Conservation (phyloP, 2,113 vertebrate species). For the Myxocyprinus asiaticus region DNA sequence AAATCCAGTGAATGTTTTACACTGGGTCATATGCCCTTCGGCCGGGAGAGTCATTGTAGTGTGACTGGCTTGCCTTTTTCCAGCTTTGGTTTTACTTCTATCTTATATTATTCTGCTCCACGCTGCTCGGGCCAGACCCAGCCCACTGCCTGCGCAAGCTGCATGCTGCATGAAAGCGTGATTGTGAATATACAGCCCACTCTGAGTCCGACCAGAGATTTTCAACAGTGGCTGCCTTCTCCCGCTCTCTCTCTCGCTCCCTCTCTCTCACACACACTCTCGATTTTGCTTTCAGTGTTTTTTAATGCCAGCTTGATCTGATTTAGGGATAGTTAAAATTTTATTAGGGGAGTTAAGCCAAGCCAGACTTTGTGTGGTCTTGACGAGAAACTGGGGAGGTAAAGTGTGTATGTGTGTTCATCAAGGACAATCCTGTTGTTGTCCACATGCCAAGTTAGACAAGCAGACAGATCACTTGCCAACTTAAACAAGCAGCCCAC, state of each 20-base stretch:
- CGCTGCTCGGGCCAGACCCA: background rate
- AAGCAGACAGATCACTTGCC: background rate
- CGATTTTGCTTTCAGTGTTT: background rate
- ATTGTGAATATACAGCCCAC: conserved; percentile 16
- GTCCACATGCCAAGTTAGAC: conserved; percentile 6
- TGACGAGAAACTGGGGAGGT: background rate
- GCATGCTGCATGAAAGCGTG: background rate
- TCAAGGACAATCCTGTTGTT: background rate
- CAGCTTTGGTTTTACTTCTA: conserved; percentile 17
- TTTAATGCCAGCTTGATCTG: background rate
- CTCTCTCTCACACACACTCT: background rate
- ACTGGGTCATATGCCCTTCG: conserved; percentile 2
- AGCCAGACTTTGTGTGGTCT: conserved; percentile 1
- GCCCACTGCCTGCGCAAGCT: background rate
- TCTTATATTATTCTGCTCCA: conserved; percentile 26
- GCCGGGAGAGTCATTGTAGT: background rate
- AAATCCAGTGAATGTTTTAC: conserved; percentile 2
- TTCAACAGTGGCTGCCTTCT: background rate
- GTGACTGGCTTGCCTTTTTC: conserved; percentile 13
- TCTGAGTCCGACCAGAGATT: background rate
- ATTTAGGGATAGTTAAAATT: background rate
- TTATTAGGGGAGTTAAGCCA: background rate
- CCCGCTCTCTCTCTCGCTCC: too few relatives aligned
- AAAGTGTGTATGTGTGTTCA: background rate
- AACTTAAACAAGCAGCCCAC: background rate